Conservation (phyloP, 2,797 vertebrate genomes). For the Cephalopachus bancanus region DNA sequence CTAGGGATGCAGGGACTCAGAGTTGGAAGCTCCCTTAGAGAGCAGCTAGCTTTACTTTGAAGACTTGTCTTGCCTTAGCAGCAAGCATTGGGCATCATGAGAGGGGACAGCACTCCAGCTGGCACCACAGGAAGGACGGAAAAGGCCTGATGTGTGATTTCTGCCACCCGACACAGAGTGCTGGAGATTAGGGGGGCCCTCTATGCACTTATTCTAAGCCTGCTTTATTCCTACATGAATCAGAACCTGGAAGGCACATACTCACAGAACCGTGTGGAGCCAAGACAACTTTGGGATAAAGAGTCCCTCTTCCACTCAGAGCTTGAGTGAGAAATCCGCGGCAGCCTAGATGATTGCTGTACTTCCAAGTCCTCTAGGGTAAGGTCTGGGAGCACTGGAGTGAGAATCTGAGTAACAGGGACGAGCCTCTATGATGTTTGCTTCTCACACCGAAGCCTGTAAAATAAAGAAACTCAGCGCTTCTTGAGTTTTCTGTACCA, state of each 20-base stretch:
- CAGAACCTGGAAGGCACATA: background rate
- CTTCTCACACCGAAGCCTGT: background rate
- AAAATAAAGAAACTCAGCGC: background rate
- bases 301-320: background rate
- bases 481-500: background rate
- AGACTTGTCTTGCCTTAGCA: background rate
- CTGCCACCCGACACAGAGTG: background rate
- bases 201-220: background rate
- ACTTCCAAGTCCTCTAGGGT: background rate
- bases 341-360: background rate
- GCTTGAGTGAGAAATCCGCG: background rate
- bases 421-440: background rate
- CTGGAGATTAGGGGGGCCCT: background rate
- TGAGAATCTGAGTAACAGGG: conserved; percentile 41
- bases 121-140: background rate
- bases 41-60: background rate
- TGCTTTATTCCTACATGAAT: background rate
- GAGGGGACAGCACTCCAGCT: background rate
- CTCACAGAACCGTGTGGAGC: background rate
- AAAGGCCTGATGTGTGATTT: background rate
- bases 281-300: background rate
- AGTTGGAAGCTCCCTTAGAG: background rate
- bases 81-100: background rate
- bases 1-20: background rate
- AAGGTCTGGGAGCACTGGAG: background rate